Conservation (phyloP, 1,140 invertebrate genomes). For the Diachasmimorpha longicaudata region DNA sequence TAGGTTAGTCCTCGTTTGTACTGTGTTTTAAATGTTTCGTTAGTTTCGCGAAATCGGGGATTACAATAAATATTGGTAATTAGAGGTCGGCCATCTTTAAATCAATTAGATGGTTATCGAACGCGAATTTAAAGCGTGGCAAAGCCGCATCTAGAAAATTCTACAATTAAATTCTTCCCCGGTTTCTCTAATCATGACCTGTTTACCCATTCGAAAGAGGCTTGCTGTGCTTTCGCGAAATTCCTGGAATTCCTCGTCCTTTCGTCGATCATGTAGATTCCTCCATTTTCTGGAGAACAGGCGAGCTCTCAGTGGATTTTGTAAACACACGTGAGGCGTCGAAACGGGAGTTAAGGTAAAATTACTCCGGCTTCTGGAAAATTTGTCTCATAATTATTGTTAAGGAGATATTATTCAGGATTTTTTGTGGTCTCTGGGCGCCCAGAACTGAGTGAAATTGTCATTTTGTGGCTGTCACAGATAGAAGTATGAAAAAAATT, state of each 20-base stretch:
- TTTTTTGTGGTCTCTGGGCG: not conserved
- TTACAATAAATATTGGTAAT: too few relatives aligned
- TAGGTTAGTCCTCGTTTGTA: too few relatives aligned
- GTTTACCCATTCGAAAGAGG: too few relatives aligned
- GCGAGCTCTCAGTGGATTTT: not conserved
- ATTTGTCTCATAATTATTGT: not conserved
- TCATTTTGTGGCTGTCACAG: not conserved
- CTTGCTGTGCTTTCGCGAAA: too few relatives aligned
- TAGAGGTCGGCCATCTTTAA: too few relatives aligned
- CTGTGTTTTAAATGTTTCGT: too few relatives aligned
- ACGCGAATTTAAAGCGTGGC: too few relatives aligned
- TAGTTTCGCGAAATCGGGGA: too few relatives aligned
- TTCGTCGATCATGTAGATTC: not conserved
- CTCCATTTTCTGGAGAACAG: not conserved
- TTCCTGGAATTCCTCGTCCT: not conserved
- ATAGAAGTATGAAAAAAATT: not conserved
- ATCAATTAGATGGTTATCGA: too few relatives aligned
- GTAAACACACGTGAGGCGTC: not conserved
- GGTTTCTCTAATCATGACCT: too few relatives aligned
- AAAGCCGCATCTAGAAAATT: too few relatives aligned
- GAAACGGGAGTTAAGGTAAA: not conserved
- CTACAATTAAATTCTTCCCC: too few relatives aligned
- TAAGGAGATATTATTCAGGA: not conserved
- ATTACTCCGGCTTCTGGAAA: not conserved
- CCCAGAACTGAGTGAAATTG: not conserved